Evolutionary conservation across 2,113 vertebrate genomes (phyloP).

Genomic region (Pseudorasbora parva): DNA sequence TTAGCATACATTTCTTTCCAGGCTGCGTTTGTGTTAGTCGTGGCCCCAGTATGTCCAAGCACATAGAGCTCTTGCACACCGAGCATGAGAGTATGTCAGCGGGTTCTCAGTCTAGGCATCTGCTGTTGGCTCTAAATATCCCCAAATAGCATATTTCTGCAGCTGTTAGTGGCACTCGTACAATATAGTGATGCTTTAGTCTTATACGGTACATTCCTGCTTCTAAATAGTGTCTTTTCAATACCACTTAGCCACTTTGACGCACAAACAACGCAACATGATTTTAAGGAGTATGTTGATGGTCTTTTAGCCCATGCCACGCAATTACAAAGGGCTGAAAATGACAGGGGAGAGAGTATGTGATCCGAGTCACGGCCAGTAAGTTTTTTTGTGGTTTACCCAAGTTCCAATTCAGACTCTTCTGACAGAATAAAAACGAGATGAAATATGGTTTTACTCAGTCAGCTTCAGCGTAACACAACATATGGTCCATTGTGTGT

Average conservation of each 20-base stretch:
- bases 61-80: slow-evolving; percentile 14
- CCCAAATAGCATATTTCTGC: slow-evolving; percentile 57
- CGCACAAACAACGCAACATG: background rate
- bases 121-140: slow-evolving; percentile 60
- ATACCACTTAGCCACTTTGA: background rate
- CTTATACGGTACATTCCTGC: background rate
- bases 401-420: background rate
- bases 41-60: background rate
- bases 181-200: background rate
- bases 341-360: background rate
- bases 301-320: background rate
- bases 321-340: background rate
- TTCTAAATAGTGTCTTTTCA: slow-evolving; percentile 2
- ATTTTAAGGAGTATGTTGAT: background rate
- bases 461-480: slow-evolving; percentile 57
- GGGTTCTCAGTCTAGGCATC: slow-evolving; percentile 55
- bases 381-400: background rate
- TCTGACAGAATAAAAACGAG: background rate
- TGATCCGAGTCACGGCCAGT: background rate
- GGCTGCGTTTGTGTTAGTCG: background rate
- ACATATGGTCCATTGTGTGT: slow-evolving; percentile 67
- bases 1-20: background rate
- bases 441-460: background rate
- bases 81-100: slow-evolving; percentile 12
- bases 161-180: slow-evolving; percentile 26